Base-by-base conservation (phyloP, 2,797 vertebrate genomes). In the Intellagama lesueurii region DNA sequence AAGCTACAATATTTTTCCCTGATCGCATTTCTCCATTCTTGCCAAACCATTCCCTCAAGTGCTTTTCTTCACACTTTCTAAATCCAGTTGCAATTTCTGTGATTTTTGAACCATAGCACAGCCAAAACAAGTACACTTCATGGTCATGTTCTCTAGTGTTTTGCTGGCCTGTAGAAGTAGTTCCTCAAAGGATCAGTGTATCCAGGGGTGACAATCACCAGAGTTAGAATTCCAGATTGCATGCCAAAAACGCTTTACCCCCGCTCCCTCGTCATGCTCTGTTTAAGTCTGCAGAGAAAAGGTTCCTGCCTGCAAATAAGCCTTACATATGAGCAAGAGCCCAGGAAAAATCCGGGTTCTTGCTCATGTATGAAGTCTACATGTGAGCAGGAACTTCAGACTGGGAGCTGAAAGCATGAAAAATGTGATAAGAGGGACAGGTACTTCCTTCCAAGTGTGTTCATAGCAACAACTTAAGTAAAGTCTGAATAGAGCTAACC, bases 1-100 rank as follows among this genome's bases (percentile, higher is more conserved):
- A 73, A 81, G 80, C 78, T 75, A 81, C 84, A 82, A 56, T 81
- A 76, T 90, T 76, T 84, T 82, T 76, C 72, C 78, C 44, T 32
- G 60, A 90, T 90, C 78, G 77, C n/a, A 82, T 77, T 40, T 77
- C 79, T 90, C 60, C 64, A 52, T 86, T 76, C 84, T 81, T 90
- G 44, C 88, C 72, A 86, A 82, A 81, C 85, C 79, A 86, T 86
- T 90, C 79, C 79, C 70, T 77, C 84, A 82, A 82, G 84, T 81
- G 83, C 40, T 89, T 81, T 86, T 81, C 70, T 89, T 79, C 77
- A 75, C 24, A 52, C 16, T 90, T 81, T 86, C 69, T 81, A 89
- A 86, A 86, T 69, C 84, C 64, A 86, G 78, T 30, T 52, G 70
- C 56, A 82, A 77, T 86, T 81, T 76, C 70, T 52, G 32, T 85